Base-by-base conservation (phyloP, 2,797 vertebrate genomes). In the Jordanella pulchra region DNA sequence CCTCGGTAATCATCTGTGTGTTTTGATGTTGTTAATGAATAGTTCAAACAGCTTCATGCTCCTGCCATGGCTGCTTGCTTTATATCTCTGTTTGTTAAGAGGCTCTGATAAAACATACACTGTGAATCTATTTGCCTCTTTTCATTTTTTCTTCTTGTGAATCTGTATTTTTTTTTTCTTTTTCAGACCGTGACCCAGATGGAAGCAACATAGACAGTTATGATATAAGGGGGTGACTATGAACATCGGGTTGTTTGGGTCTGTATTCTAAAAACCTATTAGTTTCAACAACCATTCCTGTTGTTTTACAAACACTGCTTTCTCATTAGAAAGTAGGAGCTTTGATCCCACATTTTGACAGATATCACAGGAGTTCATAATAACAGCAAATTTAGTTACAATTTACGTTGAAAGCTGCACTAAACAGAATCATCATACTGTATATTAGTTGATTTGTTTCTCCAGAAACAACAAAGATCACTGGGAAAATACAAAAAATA, bases 1-100 rank as follows among this genome's bases (percentile, higher is more conserved):
- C 61, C 39, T 32, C 47, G 51, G 73, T 51, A 44, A 75, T 78
- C 65, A 68, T 75, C 72, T 44, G 28, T 28, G 47, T 25, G 69
- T 72, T 80, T 71, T 72, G 45, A 78, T 81, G 69, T 39, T 30
- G 51, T 15, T 39, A 39, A 80, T 75, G 77, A 83, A 79, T 18
- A 42, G 54, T 75, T 80, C 67, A 76, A 71, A 76, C 51, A 53
- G 27, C 28, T 44, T 51, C 25, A 32, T 17, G 32, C 45, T 69
- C 44, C 48, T 71, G 44, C 63, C 72, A 39, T 58, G 32, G 58
- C 4, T 11, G 64, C 75, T 25, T 25, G 13, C 0, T 53, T 77
- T 53, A 28, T 27, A 21, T 56, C 5, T 21, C 15, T 54, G 48
- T 54, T 39, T 65, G 54, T 35, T 17, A n/a, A 45, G 45, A 63